Evolutionary conservation across 2,888 invertebrate species (phyloP), one percentile per base, ranked within the genome.

Genomic region (Ophion ellenae): DNA sequence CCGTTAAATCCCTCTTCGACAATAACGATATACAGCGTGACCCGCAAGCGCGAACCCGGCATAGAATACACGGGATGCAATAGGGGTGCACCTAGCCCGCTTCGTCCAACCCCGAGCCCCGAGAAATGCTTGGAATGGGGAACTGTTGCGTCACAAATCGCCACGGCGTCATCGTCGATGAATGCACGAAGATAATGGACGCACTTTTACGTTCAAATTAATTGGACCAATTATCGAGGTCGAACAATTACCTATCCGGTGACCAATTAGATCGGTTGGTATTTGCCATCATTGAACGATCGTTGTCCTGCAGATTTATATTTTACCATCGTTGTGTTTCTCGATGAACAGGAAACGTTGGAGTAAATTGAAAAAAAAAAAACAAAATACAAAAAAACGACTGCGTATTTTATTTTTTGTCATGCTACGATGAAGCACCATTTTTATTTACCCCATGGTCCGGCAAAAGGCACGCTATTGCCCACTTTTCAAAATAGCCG

Each of bases 151-250:
- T 86, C 86, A 88, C 87, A 85, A 86, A 81, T 84, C 84, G 85
- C 81, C 82, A 79, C 84, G 85, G 82, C 85, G 73, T 86, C 85
- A 87, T 82, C 88, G 88, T 89, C 88, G 90, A 89, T 89, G 90
- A 90, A 91, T 90, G 90, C 90, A 87, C 89, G 81, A 90, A 90
- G 90, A 92, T 91, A 91, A 91, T 91, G 90, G 89, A 89, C 90
- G 89, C 88, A 90, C 89, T 92, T 92, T 93, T 93, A 90, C 90
- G 90, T 90, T 91, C 90, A 90, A 91, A 93, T 93, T 93, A 93
- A 94, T 94, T 94, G 93, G 93, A 90, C 93, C 93, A 93, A 93
- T 93, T 93, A 93, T 89, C 90, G 89, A 88, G 88, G 87, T 89
- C 90, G 91, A 90, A 91, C 93, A 92, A 93, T 93, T 93, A 92